A percentile compares a stretch with the other conserved stretches of the same genome.
Conservation (phyloP, 30 jellyfish, hydroid and myxozoan genomes). For the Pseudorhiza aurosa region DNA sequence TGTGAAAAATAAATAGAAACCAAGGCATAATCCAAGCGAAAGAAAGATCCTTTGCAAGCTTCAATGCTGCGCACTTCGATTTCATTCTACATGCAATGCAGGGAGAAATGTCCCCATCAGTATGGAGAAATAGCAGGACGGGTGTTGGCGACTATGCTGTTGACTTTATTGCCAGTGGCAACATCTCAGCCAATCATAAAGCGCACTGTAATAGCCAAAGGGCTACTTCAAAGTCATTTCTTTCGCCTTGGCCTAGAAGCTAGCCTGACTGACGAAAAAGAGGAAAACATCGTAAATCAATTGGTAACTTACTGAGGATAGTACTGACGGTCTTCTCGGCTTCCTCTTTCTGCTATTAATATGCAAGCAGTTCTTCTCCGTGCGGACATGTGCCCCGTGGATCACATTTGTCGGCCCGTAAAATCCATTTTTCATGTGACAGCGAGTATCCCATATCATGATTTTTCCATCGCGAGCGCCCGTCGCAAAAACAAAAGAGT, state of each 20-base stretch:
- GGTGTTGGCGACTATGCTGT: no score
- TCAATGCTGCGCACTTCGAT: neutral
- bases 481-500: constrained; percentile 88
- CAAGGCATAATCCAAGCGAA: no score
- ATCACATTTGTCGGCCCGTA: constrained; percentile 82
- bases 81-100: no score
- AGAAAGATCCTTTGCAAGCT: neutral
- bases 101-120: no score
- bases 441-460: constrained; percentile 97
- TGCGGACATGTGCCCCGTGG: constrained; percentile 77
- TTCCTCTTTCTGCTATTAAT: constrained; percentile 54
- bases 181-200: no score
- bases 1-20: no score
- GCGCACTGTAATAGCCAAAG: no score
- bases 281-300: no score
- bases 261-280: neutral
- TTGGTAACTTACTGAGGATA: constrained; percentile 38
- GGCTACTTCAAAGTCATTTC: no score
- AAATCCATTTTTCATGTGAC: constrained; percentile 92
- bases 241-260: no score
- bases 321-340: constrained; percentile 68
- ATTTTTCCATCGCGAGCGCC: constrained; percentile 99
- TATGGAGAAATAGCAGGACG: no score
- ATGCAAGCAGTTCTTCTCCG: constrained; percentile 52
- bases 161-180: no score